These are phyloP conservation scores for Atractosteus spatula DNA, from an alignment of 2,113 vertebrate species.

Conservation along the genomic window DNA sequence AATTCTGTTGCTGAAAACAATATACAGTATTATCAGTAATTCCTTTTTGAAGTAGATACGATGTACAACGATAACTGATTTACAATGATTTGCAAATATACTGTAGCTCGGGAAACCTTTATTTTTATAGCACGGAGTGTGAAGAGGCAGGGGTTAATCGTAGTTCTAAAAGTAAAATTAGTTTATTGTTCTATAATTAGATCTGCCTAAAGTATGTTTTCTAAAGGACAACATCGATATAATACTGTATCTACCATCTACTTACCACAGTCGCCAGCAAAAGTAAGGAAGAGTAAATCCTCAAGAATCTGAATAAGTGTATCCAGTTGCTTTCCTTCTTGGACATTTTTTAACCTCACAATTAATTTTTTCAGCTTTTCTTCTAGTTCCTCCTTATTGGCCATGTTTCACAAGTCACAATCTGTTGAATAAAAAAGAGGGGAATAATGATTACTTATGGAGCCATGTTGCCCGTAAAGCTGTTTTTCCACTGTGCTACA, in stretches of 20 bases:
- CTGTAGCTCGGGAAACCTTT: neutral
- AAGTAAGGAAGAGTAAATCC: slow-evolving; percentile 78
- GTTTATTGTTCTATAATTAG: slow-evolving; percentile 55
- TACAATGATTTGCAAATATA: neutral
- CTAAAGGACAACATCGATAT: slow-evolving; percentile 7
- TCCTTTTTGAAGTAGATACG: too few species aligned
- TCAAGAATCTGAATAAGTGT: slow-evolving; percentile 83
- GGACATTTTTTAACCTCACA: slow-evolving; percentile 77
- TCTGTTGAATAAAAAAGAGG: too few species aligned
- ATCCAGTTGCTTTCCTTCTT: slow-evolving; percentile 73
- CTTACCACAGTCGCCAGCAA: slow-evolving; percentile 73
- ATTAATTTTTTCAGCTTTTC: slow-evolving; percentile 78
- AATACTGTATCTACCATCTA: neutral
- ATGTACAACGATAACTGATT: too few species aligned
- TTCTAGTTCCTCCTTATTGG: slow-evolving; percentile 60
- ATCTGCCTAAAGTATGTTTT: neutral
- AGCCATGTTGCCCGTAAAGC: too few species aligned
- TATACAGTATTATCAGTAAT: neutral
- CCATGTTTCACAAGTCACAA: slow-evolving; percentile 41
- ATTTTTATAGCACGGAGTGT: slow-evolving; percentile 33
- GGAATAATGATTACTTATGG: too few species aligned
- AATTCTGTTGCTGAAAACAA: slow-evolving; percentile 68
- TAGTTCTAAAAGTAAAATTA: slow-evolving; percentile 61
- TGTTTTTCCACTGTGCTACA: too few species aligned
- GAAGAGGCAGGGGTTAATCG: slow-evolving; percentile 53